Evolutionary conservation across 2,113 vertebrate genomes (phyloP).

Genomic region (Neotoma lepida): DNA sequence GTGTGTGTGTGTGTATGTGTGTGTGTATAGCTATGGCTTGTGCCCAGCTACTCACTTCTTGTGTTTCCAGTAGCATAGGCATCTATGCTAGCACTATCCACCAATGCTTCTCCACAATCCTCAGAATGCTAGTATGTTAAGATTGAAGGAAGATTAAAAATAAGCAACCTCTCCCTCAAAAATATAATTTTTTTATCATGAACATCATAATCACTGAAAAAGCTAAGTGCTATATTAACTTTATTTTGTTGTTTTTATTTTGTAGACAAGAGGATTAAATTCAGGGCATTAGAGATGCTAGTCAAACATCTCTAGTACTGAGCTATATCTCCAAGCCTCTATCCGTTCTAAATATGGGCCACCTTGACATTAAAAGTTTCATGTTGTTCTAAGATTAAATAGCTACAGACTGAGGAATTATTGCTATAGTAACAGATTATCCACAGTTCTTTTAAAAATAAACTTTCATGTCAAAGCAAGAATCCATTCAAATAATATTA

Average conservation of each 20-base stretch:
- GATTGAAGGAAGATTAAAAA: not conserved
- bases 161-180: not conserved
- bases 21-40: not conserved
- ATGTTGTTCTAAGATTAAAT: conserved; percentile 65
- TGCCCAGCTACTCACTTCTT: not conserved
- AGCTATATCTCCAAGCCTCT: not conserved
- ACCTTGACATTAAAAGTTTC: conserved; percentile 67
- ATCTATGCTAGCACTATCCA: not conserved
- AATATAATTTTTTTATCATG: not conserved
- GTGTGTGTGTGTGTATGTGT: not conserved
- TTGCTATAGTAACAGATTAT: conserved; percentile 77
- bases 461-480: conserved; percentile 65
- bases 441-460: conserved; percentile 71
- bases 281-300: not conserved
- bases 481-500: conserved; percentile 67
- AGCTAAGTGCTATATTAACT: conserved; percentile 22
- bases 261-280: not conserved
- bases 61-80: not conserved
- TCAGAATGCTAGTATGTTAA: not conserved
- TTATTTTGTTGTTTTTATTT: conserved; percentile 23
- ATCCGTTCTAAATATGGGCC: conserved; percentile 55
- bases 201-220: conserved; percentile 40
- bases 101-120: not conserved
- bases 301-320: not conserved
- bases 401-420: conserved; percentile 61